A percentile compares a stretch with the other conserved stretches of the same genome.
Evolutionary conservation across 2,888 invertebrate genomes (phyloP).

Genomic region (Entomobrya multifasciata): DNA sequence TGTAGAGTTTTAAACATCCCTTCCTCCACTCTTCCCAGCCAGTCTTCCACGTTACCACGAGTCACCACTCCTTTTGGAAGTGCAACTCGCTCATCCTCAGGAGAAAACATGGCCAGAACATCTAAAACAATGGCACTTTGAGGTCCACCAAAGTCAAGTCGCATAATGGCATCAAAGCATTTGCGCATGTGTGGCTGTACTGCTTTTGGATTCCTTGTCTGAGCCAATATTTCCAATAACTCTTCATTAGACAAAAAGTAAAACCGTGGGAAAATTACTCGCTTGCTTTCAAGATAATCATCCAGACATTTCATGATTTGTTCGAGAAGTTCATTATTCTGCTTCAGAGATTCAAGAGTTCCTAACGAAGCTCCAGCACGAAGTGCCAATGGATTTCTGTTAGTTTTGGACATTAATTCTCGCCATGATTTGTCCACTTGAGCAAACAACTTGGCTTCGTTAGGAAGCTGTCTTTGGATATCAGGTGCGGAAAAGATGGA

Average conservation of each 20-base stretch:
- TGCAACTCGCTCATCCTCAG: constrained; percentile 91
- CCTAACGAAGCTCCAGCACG: constrained; percentile 89
- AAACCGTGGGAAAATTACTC: constrained; percentile 93
- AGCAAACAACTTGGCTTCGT: constrained; percentile 92
- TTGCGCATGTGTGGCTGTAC: constrained; percentile 95
- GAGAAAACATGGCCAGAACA: constrained; percentile 93
- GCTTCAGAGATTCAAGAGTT: constrained; percentile 86
- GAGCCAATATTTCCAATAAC: constrained; percentile 92
- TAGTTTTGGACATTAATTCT: constrained; percentile 91
- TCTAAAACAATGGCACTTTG: constrained; percentile 82
- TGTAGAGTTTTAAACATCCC: constrained; percentile 92
- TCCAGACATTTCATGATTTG: constrained; percentile 95
- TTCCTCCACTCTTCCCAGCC: constrained; percentile 94
- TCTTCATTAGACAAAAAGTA: constrained; percentile 96
- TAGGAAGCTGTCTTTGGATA: constrained; percentile 94
- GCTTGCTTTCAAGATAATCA: constrained; percentile 93
- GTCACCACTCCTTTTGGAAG: constrained; percentile 92
- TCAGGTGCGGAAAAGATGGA: constrained; percentile 97
- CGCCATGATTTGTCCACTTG: constrained; percentile 95
- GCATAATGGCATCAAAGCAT: constrained; percentile 92
- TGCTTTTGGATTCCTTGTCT: constrained; percentile 92
- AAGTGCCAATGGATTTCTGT: constrained; percentile 90
- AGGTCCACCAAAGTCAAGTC: constrained; percentile 87
- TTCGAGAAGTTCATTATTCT: constrained; percentile 90
- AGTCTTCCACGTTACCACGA: constrained; percentile 94